Evolutionary conservation across 2,113 vertebrate species (phyloP).

Genomic region (Mohoua ochrocephala): DNA sequence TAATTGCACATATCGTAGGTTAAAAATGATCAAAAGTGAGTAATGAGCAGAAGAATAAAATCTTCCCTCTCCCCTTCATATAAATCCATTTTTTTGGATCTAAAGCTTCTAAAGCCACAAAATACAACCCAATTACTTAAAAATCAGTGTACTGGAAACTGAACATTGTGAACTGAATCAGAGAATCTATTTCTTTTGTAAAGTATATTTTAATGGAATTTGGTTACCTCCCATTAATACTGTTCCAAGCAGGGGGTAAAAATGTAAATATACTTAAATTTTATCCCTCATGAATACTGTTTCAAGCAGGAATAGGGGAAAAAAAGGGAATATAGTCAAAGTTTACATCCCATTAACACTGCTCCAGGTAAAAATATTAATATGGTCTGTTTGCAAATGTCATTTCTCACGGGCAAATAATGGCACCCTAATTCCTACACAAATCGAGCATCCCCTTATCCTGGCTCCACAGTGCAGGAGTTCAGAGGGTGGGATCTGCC

Average conservation of each 20-base stretch:
- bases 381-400: neutral
- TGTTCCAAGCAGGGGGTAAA: neutral
- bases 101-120: neutral
- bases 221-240: neutral
- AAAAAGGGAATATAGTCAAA: neutral
- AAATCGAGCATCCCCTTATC: fast-evolving
- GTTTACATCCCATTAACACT: neutral
- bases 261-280: neutral
- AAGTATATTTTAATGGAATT: neutral
- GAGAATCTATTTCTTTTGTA: neutral
- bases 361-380: neutral
- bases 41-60: neutral
- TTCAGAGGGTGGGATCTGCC: neutral
- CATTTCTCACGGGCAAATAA: neutral
- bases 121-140: neutral
- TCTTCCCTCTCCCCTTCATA: neutral
- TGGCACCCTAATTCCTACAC: fast-evolving
- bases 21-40: neutral
- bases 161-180: neutral
- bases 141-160: neutral
- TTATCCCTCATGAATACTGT: neutral
- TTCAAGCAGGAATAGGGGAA: neutral
- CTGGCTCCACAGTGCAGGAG: neutral
- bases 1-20: neutral
- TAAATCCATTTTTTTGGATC: neutral